phyloP scores from a whole-genome alignment of 2,888 invertebrate species.

The Drosophila lutescens region DNA sequence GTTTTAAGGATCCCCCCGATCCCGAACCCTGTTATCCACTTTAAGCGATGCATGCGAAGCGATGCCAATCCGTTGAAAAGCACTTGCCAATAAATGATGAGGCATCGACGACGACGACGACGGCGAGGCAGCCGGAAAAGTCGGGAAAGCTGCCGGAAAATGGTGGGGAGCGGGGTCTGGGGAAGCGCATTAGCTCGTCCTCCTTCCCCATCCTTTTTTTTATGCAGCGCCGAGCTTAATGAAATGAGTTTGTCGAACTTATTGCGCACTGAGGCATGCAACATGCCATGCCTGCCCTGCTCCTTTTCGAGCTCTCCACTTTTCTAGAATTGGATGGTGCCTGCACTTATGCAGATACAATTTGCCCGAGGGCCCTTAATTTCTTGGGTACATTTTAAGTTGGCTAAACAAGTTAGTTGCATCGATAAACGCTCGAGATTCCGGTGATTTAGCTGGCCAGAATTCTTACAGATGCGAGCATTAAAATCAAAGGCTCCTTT shows the following conservation, averaged over 20 bases:
- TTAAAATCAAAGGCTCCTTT: conserved; percentile 1
- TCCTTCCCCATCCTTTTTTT: conserved; percentile 56
- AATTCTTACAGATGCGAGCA: conserved; percentile 1
- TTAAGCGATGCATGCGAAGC: conserved; percentile 49
- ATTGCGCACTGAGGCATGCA: conserved; percentile 73
- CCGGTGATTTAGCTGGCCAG: not conserved
- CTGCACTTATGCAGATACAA: conserved; percentile 42
- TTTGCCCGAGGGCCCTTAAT: conserved; percentile 26
- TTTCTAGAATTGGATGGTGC: conserved; percentile 7
- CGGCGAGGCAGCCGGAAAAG: not conserved
- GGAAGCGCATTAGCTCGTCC: conserved; percentile 58
- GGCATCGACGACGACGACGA: conserved; percentile 57
- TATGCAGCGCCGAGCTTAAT: conserved; percentile 72
- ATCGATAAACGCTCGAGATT: conserved; percentile 11
- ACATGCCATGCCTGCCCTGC: conserved; percentile 54
- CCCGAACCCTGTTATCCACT: conserved; percentile 28
- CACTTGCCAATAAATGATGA: conserved; percentile 77
- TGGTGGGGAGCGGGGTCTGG: conserved; percentile 25
- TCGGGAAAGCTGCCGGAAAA: conserved; percentile 13
- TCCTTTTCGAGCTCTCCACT: conserved; percentile 1
- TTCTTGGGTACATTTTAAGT: conserved; percentile 32
- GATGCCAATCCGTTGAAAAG: conserved; percentile 74
- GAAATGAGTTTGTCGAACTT: conserved; percentile 78
- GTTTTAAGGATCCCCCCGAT: conserved; percentile 15
- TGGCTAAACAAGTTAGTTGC: conserved; percentile 35